Base-by-base conservation (phyloP, 2,113 vertebrate species). In the Manacus vitellinus region DNA sequence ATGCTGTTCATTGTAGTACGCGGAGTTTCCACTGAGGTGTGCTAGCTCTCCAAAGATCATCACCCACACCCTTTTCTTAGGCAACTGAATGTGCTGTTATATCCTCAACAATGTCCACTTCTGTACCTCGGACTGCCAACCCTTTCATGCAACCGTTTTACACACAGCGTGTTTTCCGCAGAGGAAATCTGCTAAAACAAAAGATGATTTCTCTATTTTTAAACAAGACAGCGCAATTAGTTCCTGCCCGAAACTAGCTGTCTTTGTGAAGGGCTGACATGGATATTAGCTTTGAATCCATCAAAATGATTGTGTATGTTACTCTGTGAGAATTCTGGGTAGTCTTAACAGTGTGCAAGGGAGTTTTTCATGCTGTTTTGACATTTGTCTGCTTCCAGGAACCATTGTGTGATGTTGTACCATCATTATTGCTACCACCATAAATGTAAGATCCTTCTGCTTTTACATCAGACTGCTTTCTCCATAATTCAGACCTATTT, bases 31-130 rank as follows among this genome's bases (percentile, higher is more conserved):
- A 97, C 96, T 93, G 95, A 96, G 97, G 87, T 97, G 97, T 95
- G 96, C 97, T 97, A 96, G 82, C 76, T 95, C 94, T 95, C 96
- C 94, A 97, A 83, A 74, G 89, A 97, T 97, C 83, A 18, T 51
- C 35, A 25, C 27, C 89, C 47, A 46, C 86, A 44, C 65, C 81
- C 91, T 88, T 56, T 58, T 67, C 54, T 44, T 13, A 41, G 56
- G 33, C 74, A 68, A 18, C 49, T 46, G 24, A 84, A 84, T 31
- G 68, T 33, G 62, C 74, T 84, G 74, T 23, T 55, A 20, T 2
- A 73, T 52, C 54, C 78, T 73, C 59, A 78, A 41, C 68, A 89
- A 82, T 44, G 88, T 93, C 88, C 87, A 70, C 55, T 70, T 5
- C 58, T 58, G 35, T 73, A 68, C 41, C 79, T 96, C 22, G 3